Evolutionary conservation across 2,797 vertebrate species (phyloP).

Genomic region (Tokudaia muenninki): DNA sequence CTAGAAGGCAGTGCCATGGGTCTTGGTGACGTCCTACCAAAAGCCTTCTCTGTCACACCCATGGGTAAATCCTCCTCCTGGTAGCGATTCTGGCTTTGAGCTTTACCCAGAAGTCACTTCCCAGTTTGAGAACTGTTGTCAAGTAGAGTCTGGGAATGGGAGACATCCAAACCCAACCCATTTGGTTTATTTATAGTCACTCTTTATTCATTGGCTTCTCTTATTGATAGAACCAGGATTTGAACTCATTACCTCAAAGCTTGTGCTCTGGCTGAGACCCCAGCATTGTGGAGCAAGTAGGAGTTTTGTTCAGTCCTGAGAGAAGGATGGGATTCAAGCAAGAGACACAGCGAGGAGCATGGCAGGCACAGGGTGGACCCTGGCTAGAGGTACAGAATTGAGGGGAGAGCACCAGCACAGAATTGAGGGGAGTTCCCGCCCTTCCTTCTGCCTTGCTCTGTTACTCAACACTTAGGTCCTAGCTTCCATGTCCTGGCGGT

Average conservation of each 20-base stretch:
- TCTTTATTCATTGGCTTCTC: background rate
- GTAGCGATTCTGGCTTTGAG: background rate
- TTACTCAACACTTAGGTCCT: background rate
- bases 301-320: background rate
- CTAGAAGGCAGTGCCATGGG: background rate
- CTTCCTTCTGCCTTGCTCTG: background rate
- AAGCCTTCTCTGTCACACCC: background rate
- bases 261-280: background rate
- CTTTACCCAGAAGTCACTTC: background rate
- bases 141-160: background rate
- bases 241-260: background rate
- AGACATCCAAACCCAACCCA: background rate
- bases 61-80: background rate
- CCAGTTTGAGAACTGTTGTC: background rate
- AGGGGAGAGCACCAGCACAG: background rate
- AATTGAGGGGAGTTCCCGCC: background rate
- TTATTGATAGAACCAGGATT: background rate
- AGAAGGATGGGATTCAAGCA: too few species aligned
- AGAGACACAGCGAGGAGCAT: background rate
- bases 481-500: background rate
- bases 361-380: background rate
- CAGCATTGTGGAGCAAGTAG: accelerated
- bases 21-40: background rate
- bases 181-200: background rate
- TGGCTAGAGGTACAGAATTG: background rate